Evolutionary conservation across 2,797 vertebrate species (phyloP), one percentile per base, ranked within the genome.

Genomic region (Chaetodon trifasciatus): DNA sequence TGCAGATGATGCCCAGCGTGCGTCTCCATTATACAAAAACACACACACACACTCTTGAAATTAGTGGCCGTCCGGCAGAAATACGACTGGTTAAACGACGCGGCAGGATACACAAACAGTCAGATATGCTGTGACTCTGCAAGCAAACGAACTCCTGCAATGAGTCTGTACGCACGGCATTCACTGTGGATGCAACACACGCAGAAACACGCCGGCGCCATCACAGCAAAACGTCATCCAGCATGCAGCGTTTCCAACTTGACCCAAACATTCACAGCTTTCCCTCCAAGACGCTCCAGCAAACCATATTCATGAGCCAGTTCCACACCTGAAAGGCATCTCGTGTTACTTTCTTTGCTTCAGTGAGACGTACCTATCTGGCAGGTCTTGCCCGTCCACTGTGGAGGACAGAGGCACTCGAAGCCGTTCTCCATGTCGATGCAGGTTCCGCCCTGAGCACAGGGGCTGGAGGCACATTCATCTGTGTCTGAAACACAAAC

Each of bases 311-410:
- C 5, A 44, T 2, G 3, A 46, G 21, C 0, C 16, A 8, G 3
- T 32, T 55, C 10, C 10, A 46, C 15, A n/a, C 46, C 0, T 66
- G 8, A n/a, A 37, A 23, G 10, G 32, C 32, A 10, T 13, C 17
- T 23, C 2, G 8, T 49, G 23, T 57, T 44, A 21, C 3, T 9
- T 6, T 49, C 23, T 65, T 47, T 35, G 6, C 15, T 19, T 55
- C 0, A 4, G 49, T 2, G 66, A 3, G 17, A 69, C 94, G 91
- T 92, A 99, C 98, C 97, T 85, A 98, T 96, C 87, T 97, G 96
- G 94, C 98, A 99, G 35, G 97, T 98, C 91, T 96, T 96, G 70
- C 98, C 97, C 32, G 95, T 96, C 98, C 98, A 99, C 90, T 97
- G 96, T 0, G 95, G 94, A 5, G 96, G 96, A 81, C 98, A 99